Conservation (phyloP, 2,797 vertebrate genomes). For the Phylloscopus collybita region DNA sequence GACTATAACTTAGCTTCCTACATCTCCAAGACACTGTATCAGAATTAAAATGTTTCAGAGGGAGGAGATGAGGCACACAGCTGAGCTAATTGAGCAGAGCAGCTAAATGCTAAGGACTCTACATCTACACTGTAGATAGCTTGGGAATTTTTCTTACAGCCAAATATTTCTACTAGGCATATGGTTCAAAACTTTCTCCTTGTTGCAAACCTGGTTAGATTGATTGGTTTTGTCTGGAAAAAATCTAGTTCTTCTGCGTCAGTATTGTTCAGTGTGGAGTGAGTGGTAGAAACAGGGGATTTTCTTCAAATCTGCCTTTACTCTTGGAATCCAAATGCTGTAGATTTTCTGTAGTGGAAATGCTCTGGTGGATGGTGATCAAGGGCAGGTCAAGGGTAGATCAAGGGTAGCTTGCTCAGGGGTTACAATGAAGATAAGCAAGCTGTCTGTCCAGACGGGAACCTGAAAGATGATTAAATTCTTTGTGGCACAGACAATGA, state of each 20-base stretch:
- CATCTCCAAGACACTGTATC: not conserved
- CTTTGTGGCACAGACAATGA: not conserved
- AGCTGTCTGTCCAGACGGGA: not conserved
- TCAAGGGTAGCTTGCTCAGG: not conserved
- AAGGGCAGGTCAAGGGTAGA: not conserved
- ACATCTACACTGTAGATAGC: fast-evolving
- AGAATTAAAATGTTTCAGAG: not conserved
- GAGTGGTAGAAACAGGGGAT: not conserved
- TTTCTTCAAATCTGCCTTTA: not conserved
- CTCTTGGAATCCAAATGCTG: not conserved
- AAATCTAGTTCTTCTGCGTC: not conserved
- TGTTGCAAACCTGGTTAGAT: not conserved
- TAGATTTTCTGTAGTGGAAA: not conserved
- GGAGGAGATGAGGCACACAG: not conserved
- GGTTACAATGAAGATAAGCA: not conserved
- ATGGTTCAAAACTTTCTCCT: not conserved
- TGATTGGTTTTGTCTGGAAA: not conserved
- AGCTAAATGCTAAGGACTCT: not conserved
- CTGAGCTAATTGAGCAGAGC: not conserved
- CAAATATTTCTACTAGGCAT: not conserved
- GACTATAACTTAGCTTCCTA: not conserved
- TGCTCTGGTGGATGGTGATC: not conserved
- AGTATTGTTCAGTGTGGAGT: not conserved
- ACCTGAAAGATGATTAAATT: not conserved
- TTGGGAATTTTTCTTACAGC: not conserved